Conservation (phyloP, 2,888 invertebrate species). For the Drosophila prostipennis region DNA sequence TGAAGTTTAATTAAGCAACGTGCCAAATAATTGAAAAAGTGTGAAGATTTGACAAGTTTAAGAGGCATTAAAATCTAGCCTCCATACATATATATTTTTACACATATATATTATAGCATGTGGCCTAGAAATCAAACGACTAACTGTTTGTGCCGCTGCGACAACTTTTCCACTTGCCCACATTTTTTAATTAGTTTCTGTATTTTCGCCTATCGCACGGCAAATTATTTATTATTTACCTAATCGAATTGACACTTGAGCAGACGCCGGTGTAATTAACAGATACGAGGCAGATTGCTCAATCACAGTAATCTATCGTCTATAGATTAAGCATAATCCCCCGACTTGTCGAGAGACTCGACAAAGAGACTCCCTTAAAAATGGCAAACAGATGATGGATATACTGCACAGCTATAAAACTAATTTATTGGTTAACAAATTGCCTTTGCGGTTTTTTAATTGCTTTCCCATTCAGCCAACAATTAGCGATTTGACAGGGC, state of each 20-base stretch:
- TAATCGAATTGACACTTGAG: slow-evolving; percentile 69
- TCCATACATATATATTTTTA: slow-evolving; percentile 19
- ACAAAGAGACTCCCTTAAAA: not conserved
- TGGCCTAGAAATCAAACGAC: slow-evolving; percentile 62
- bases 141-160: slow-evolving; percentile 43
- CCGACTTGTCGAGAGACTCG: not conserved
- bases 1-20: slow-evolving; percentile 83
- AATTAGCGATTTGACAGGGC: slow-evolving; percentile 28
- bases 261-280: slow-evolving; percentile 44
- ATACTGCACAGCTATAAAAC: not conserved
- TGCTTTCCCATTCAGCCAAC: slow-evolving; percentile 23
- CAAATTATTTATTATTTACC: slow-evolving; percentile 54
- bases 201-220: slow-evolving; percentile 32
- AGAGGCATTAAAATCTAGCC: slow-evolving; percentile 72
- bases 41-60: slow-evolving; percentile 83
- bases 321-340: slow-evolving; percentile 5
- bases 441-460: slow-evolving; percentile 23
- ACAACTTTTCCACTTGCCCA: slow-evolving; percentile 51
- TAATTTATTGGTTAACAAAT: slow-evolving; percentile 13
- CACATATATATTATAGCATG: slow-evolving; percentile 1
- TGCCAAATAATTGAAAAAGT: slow-evolving; percentile 83
- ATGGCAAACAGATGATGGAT: not conserved
- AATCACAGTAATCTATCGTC: slow-evolving; percentile 37
- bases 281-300: slow-evolving; percentile 52
- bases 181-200: slow-evolving; percentile 65